Evolutionary conservation across 2,888 invertebrate genomes (phyloP).

Genomic region (Andrena bicolor): DNA sequence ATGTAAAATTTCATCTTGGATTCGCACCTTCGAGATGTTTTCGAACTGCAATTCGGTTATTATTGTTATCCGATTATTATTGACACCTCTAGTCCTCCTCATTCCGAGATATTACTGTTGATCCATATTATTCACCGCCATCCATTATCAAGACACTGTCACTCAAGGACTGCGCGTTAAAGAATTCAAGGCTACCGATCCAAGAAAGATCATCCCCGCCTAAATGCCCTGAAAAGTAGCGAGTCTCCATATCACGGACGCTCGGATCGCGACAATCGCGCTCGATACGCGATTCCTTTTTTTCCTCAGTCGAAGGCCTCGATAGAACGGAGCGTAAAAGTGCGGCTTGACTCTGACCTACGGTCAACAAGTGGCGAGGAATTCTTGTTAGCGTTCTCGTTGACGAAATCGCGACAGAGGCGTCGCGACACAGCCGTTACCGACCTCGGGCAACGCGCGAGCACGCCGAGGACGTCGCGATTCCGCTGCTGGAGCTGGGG

Average conservation of each 20-base stretch:
- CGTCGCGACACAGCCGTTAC: conserved; percentile 55
- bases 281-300: conserved; percentile 13
- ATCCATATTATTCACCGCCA: too few relatives aligned
- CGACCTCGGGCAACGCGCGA: conserved; percentile 56
- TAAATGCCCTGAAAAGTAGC: not conserved
- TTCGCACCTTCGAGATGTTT: too few relatives aligned
- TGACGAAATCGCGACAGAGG: conserved; percentile 43
- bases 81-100: too few relatives aligned
- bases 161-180: too few relatives aligned
- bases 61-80: too few relatives aligned
- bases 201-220: too few relatives aligned
- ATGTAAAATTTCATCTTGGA: too few relatives aligned
- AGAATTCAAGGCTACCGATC: too few relatives aligned
- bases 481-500: conserved; percentile 60
- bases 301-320: conserved; percentile 15
- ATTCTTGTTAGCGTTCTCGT: conserved; percentile 59
- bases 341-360: conserved; percentile 78
- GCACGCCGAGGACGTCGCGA: conserved; percentile 67
- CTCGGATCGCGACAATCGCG: not conserved
- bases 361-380: conserved; percentile 63
- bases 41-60: too few relatives aligned
- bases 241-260: not conserved
- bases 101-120: too few relatives aligned
- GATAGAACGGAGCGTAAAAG: conserved; percentile 67
- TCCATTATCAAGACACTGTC: too few relatives aligned